Evolutionary conservation across 2,113 vertebrate species (phyloP).

Genomic region (rabbit (Oryctolagus cuniculus)): mOryCun1.1 NC_091449.1:11155001-11155500

Average conservation of each 20-base stretch:
- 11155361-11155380: not conserved
- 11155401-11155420: too few relatives aligned
- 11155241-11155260: too few relatives aligned
- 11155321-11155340: not conserved
- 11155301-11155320: not conserved
- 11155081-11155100: conserved; percentile 83
- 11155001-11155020: conserved; percentile 26
- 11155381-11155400: not conserved
- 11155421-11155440: too few relatives aligned
- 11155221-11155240: too few relatives aligned
- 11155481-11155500: not conserved
- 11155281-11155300: not conserved
- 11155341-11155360: not conserved
- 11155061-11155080: conserved; percentile 44
- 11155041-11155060: conserved; percentile 46
- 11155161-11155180: not conserved
- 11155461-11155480: not conserved
- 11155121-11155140: not conserved
- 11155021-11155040: conserved; percentile 28
- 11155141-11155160: not conserved
- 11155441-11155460: not conserved
- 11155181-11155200: not conserved
- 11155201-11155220: not conserved
- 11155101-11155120: conserved; percentile 78
- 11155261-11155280: not conserved